These are phyloP conservation scores for Siniperca undulata DNA, from an alignment of 2,797 vertebrate species.

Conservation along the genomic window DNA sequence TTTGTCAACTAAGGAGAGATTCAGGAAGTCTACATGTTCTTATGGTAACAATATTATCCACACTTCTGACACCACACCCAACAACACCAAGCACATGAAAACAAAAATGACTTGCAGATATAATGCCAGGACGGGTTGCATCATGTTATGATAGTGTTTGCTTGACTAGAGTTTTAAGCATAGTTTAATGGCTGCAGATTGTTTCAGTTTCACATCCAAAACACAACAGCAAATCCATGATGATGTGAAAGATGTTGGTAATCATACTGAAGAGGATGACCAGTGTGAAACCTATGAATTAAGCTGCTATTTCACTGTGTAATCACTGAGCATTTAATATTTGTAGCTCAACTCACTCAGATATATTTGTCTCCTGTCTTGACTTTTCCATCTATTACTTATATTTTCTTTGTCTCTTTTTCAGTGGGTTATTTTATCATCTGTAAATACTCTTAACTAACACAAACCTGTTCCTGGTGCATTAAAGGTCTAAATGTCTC, in stretches of 20 bases:
- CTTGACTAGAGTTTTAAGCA: neutral
- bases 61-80: slow-evolving; percentile 2
- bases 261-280: neutral
- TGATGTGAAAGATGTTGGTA: neutral
- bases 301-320: neutral
- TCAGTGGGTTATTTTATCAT: neutral
- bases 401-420: neutral
- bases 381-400: neutral
- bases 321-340: neutral
- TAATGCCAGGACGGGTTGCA: neutral
- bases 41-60: neutral
- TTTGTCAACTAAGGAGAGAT: neutral
- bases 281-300: neutral
- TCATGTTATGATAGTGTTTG: neutral
- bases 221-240: neutral
- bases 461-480: neutral
- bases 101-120: neutral
- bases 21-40: neutral
- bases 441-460: neutral
- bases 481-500: slow-evolving; percentile 3
- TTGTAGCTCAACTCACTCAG: neutral
- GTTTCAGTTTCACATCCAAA: neutral
- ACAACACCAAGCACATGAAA: neutral
- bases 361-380: neutral
- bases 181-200: neutral